Percentiles rank a stretch among this genome's conserved stretches.
Evolutionary conservation across 1,140 invertebrate species (phyloP).

Genomic region (Solenopsis fugax): DNA sequence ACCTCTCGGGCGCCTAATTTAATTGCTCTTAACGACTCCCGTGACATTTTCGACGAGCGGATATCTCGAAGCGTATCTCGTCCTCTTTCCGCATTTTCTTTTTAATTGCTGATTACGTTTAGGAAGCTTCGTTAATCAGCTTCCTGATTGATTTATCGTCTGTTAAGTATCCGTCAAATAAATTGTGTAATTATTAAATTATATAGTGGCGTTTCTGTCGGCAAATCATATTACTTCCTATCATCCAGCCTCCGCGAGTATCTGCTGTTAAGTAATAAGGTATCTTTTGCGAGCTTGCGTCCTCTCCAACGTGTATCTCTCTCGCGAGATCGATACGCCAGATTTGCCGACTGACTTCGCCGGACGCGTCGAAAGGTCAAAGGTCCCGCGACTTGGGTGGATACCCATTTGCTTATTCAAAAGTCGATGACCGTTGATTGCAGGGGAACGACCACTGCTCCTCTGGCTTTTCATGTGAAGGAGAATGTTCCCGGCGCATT

Average conservation of each 20-base stretch:
- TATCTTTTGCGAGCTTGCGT: not conserved
- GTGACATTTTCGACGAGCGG: conserved; percentile 13
- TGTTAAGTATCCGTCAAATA: not conserved
- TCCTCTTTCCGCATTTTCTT: not conserved
- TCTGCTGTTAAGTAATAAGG: not conserved
- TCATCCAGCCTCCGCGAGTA: not conserved
- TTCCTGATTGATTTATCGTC: not conserved
- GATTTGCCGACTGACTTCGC: not conserved
- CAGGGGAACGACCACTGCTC: conserved; percentile 89
- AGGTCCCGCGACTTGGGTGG: conserved; percentile 5
- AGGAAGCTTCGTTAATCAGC: not conserved
- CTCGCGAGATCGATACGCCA: conserved; percentile 36
- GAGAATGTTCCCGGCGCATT: conserved; percentile 92
- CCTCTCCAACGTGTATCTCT: not conserved
- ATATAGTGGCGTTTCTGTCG: not conserved
- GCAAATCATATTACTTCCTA: not conserved
- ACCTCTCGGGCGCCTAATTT: not conserved
- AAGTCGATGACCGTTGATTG: conserved; percentile 76
- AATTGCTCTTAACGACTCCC: not conserved
- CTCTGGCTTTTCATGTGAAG: conserved; percentile 91
- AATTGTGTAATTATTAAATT: not conserved
- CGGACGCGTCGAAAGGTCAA: conserved; percentile 48
- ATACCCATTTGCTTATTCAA: conserved; percentile 41
- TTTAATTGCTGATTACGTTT: not conserved
- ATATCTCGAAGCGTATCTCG: not conserved